phyloP scores from a whole-genome alignment of 2,888 invertebrate genomes.

The Pelosia muscerda region DNA sequence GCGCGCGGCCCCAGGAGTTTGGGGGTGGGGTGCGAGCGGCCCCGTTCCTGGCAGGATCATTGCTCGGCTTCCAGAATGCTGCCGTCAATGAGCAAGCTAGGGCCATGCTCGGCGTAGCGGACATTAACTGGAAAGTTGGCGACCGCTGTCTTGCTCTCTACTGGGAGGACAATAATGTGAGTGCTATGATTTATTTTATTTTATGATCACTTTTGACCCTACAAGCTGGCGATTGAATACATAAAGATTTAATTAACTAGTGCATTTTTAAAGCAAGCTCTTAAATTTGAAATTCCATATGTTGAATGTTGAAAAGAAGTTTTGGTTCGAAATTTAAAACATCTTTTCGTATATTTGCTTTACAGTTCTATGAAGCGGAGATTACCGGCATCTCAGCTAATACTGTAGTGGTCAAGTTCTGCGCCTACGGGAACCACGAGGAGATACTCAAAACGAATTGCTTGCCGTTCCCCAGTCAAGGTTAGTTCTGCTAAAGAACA shows the following conservation, averaged over 20 bases:
- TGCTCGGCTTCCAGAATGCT: slow-evolving; percentile 84
- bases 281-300: too few relatives aligned
- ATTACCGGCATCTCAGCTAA: slow-evolving; percentile 93
- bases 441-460: slow-evolving; percentile 95
- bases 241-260: background rate
- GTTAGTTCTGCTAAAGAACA: slow-evolving; percentile 56
- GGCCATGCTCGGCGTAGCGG: slow-evolving; percentile 84
- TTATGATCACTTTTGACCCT: background rate
- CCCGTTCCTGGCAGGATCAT: slow-evolving; percentile 76
- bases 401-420: slow-evolving; percentile 94
- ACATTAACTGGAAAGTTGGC: slow-evolving; percentile 91
- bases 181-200: slow-evolving; percentile 42
- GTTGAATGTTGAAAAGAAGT: too few relatives aligned
- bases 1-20: slow-evolving; percentile 65
- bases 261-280: background rate
- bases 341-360: background rate
- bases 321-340: too few relatives aligned
- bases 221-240: background rate
- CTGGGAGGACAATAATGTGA: slow-evolving; percentile 96
- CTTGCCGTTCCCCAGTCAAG: slow-evolving; percentile 87
- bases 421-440: slow-evolving; percentile 96
- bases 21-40: slow-evolving; percentile 66
- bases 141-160: slow-evolving; percentile 96
- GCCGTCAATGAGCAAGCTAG: slow-evolving; percentile 84
- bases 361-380: slow-evolving; percentile 93